Evolutionary conservation across 2,888 invertebrate genomes (phyloP), one percentile per base, ranked within the genome.

Genomic region (Hemithea aestivaria): DNA sequence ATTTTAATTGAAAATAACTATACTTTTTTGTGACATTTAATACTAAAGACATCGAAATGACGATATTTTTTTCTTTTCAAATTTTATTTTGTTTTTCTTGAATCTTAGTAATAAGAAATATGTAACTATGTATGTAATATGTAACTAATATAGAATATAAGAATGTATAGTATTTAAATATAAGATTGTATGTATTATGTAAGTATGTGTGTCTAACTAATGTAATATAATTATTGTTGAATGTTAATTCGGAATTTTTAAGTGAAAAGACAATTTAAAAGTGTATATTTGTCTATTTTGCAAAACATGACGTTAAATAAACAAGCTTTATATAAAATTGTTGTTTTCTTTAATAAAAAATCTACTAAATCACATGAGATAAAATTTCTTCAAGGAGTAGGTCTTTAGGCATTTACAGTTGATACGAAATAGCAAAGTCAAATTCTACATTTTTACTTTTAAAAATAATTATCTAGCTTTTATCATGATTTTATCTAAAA

Each of bases 221-320:
- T 76, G 73, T 80, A 78, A 62, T 59, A 73, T 75, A 75, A 45
- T 61, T 65, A 80, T 76, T 87, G 84, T 85, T 85, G 79, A 83
- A 83, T 77, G 78, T 84, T 85, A 72, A 79, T 63, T 74, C 74
- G 80, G 70, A 77, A 69, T 80, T 80, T 79, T 79, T 81, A 85
- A 75, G 77, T 80, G 66, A 73, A 70, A 78, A 72, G 74, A 79
- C 75, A 71, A 74, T 76, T 73, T 53, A 37, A 77, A 73, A 75
- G 68, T 84, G 82, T 82, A 84, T 80, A 84, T 85, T 82, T 85
- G 83, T 85, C 85, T 87, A 85, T 87, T 85, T 85, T 87, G 85
- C 85, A 83, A 81, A 83, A 84, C 78, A 83, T 82, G 83, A 83
- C 73, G 83, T 84, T 85, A 84, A 81, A 83, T 84, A 85, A 87